Percentiles rank a stretch among this genome's conserved stretches.
Evolutionary conservation across 2,888 invertebrate genomes (phyloP).

Genomic region (Rhodophaea formosa): DNA sequence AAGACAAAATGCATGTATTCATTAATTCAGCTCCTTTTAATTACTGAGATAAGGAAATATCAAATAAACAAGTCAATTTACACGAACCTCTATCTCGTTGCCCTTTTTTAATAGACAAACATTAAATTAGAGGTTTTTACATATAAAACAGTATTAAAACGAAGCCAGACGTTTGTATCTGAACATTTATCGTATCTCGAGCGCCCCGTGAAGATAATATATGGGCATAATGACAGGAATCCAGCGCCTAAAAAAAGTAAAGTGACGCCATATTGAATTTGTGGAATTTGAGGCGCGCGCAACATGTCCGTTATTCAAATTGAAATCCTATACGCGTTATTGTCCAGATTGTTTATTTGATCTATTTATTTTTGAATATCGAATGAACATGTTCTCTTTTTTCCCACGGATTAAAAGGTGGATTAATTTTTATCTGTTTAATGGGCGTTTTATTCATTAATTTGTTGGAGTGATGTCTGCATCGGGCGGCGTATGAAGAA

Average conservation of each 20-base stretch:
- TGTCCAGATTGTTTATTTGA: slow-evolving; percentile 38
- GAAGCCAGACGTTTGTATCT: slow-evolving; percentile 47
- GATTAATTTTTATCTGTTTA: slow-evolving; percentile 22
- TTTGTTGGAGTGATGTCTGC: slow-evolving; percentile 10
- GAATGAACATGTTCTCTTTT: slow-evolving; percentile 23
- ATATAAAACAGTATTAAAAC: slow-evolving; percentile 39
- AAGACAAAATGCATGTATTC: slow-evolving; percentile 6
- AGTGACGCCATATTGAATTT: slow-evolving; percentile 59
- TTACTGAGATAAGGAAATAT: slow-evolving; percentile 15
- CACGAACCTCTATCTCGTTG: neutral
- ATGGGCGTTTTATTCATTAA: slow-evolving; percentile 20
- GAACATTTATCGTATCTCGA: slow-evolving; percentile 55
- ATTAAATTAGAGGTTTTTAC: slow-evolving; percentile 32
- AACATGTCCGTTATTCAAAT: slow-evolving; percentile 42
- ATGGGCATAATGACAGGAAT: slow-evolving; percentile 66
- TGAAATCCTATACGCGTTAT: slow-evolving; percentile 29
- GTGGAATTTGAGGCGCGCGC: slow-evolving; percentile 59
- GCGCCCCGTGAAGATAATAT: slow-evolving; percentile 67
- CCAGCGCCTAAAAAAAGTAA: slow-evolving; percentile 49
- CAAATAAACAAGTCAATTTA: slow-evolving; percentile 20
- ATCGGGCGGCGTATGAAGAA: neutral
- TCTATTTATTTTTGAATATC: slow-evolving; percentile 41
- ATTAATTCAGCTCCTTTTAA: slow-evolving; percentile 14
- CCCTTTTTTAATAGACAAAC: slow-evolving; percentile 23
- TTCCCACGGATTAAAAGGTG: slow-evolving; percentile 27